Conservation (phyloP, 2,113 vertebrate genomes). For the Cryptotis parvus region DNA sequence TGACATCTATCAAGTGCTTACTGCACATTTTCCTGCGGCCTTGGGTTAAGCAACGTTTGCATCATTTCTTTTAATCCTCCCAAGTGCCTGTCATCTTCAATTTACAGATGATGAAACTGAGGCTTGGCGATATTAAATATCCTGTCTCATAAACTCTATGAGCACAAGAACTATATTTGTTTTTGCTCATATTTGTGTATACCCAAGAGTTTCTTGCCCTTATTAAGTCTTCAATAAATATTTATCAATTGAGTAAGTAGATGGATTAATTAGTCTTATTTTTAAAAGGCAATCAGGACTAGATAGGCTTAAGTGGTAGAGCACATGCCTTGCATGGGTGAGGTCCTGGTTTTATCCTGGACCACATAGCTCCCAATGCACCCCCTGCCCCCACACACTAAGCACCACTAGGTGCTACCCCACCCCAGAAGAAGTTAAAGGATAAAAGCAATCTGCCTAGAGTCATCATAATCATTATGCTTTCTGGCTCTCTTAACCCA, state of each 20-base stretch:
- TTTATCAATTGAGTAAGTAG: background rate
- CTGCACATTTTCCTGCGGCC: background rate
- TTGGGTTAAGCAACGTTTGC: background rate
- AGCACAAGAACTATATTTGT: background rate
- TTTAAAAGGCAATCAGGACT: background rate
- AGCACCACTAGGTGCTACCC: too few relatives aligned
- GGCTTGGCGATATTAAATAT: background rate
- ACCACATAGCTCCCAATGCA: too few relatives aligned
- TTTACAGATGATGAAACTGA: constrained; percentile 3
- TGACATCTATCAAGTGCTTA: constrained; percentile 11
- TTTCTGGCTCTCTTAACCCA: background rate
- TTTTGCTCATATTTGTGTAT: background rate
- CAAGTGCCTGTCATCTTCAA: background rate
- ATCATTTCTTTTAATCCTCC: background rate
- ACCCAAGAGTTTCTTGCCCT: constrained; percentile 15
- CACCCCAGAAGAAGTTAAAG: too few relatives aligned
- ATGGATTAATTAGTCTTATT: background rate
- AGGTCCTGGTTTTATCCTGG: too few relatives aligned
- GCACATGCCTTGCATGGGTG: too few relatives aligned
- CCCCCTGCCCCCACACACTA: too few relatives aligned
- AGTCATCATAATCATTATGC: background rate
- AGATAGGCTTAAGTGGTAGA: too few relatives aligned
- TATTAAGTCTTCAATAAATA: background rate
- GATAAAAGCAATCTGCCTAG: too few relatives aligned
- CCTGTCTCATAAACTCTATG: background rate